Base-by-base conservation (phyloP, 2,113 vertebrate species). In the Calyptommatus sinebrachiatus region DNA sequence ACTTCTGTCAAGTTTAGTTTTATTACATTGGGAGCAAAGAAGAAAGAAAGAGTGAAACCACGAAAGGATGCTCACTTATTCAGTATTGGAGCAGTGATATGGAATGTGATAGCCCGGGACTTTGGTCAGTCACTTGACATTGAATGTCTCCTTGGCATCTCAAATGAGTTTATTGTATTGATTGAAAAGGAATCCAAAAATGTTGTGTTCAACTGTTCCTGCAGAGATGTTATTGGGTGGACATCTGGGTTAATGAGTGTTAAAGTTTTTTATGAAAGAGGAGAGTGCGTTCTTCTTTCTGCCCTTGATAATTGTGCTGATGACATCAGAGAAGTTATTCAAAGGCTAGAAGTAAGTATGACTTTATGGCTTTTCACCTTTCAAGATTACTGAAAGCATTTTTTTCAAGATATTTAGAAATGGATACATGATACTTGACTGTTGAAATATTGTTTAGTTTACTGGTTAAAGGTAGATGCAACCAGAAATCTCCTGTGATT, bases 161-260 rank as follows among this genome's bases (percentile, higher is more conserved):
- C 98, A 85, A 99, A 98, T 61, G 98, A 99, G 89, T 99, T 98
- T 85, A 96, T 99, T 21, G 96, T 99, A 91, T 91, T 99, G 82
- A 96, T 99, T 73, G 97, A 99, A 89, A 97, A 97, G 87, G 96
- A 97, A 62, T 97, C 97, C 11, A 99, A 96, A 94, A 98, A 99
- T 0, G 98, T 99, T 60, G 96, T 99, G 7, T 99, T 99, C 86
- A 99, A 99, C 94, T 99, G 98, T 87, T 99, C 98, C 82, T 99
- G 98, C 90, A 95, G 98, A 77, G 98, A 99, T 66, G 97, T 99
- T 80, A 99, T 99, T 65, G 98, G 98, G 61, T 99, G 98, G 98
- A 99, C 98, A 0, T 99, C 98, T 73, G 97, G 96, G 80, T 90
- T 97, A 90, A 95, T 96, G 94, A 97, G 95, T 83, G 96, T 99